Evolutionary conservation across 2,113 vertebrate genomes (phyloP).

Genomic region (Xiphophorus couchianus): DNA sequence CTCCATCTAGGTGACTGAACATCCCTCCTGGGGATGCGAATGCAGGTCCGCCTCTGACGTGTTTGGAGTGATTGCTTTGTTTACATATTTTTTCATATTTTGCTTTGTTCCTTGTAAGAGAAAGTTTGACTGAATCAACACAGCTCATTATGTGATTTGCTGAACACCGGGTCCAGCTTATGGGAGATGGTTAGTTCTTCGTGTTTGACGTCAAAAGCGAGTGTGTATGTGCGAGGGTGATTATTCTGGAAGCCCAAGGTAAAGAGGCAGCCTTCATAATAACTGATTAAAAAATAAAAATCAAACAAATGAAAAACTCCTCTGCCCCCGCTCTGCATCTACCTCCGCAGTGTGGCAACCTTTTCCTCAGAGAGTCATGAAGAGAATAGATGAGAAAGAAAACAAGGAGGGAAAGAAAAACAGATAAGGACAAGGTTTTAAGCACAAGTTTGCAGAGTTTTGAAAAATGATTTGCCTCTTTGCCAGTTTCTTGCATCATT

Average conservation of each 20-base stretch:
- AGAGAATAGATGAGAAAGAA: constrained; percentile 51
- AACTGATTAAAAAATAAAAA: constrained; percentile 59
- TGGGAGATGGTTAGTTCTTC: constrained; percentile 27
- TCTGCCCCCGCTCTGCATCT: constrained; percentile 67
- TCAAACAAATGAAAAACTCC: constrained; percentile 43
- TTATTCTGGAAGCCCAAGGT: constrained; percentile 46
- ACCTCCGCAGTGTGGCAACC: constrained; percentile 73
- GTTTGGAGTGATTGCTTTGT: constrained; percentile 32
- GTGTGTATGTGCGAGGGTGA: constrained; percentile 6
- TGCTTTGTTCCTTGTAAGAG: constrained; percentile 29
- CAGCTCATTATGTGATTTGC: constrained; percentile 31
- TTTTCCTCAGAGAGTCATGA: constrained; percentile 58
- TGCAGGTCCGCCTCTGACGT: constrained; percentile 42
- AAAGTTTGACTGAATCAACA: constrained; percentile 36
- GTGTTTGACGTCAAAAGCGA: constrained; percentile 42
- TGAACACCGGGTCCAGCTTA: constrained; percentile 11
- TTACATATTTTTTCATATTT: constrained; percentile 4
- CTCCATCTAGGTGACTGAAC: constrained; percentile 36
- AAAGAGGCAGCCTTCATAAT: constrained; percentile 63
- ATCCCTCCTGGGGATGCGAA: constrained; percentile 35
- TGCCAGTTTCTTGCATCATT: neutral
- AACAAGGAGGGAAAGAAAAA: constrained; percentile 55
- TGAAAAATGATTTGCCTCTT: no score
- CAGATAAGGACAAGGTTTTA: constrained; percentile 42
- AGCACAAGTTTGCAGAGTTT: constrained; percentile 1